These are phyloP conservation scores for Drosophila eugracilis DNA, from an alignment of 1,140 invertebrate species.

Conservation along the genomic window DNA sequence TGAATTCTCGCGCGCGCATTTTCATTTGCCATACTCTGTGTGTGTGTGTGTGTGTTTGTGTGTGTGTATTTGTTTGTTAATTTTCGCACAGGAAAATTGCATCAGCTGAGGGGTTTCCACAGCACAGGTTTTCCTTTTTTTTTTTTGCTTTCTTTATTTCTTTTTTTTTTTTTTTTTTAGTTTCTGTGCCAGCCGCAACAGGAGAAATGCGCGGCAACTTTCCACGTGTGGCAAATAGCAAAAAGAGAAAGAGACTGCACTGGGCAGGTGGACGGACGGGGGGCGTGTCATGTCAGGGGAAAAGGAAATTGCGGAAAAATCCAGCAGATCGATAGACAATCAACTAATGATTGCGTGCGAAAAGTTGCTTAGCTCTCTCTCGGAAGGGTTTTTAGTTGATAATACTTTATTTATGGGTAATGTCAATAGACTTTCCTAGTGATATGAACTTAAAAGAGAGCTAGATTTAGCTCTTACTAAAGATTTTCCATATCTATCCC, in stretches of 20 bases:
- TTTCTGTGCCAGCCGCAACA: constrained; percentile 20
- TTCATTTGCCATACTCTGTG: constrained; percentile 46
- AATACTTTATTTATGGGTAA: constrained; percentile 13
- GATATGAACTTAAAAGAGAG: too few species aligned
- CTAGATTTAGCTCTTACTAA: too few species aligned
- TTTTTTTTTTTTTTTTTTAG: background rate
- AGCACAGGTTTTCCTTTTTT: constrained; percentile 6
- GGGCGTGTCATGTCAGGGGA: background rate
- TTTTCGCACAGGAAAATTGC: constrained; percentile 78
- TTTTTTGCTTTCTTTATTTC: constrained; percentile 22
- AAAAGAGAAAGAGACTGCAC: constrained; percentile 2
- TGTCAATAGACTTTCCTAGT: too few species aligned
- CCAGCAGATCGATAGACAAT: constrained; percentile 55
- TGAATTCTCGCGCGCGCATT: constrained; percentile 74
- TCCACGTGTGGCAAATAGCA: constrained; percentile 37
- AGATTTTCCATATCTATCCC: too few species aligned
- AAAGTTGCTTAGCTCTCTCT: constrained; percentile 29
- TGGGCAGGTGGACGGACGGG: background rate
- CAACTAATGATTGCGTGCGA: constrained; percentile 57
- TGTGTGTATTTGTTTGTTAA: constrained; percentile 69
- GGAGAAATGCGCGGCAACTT: constrained; percentile 42
- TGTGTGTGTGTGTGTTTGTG: constrained; percentile 27
- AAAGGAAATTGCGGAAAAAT: constrained; percentile 11
- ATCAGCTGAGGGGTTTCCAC: constrained; percentile 65
- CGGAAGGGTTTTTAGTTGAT: constrained; percentile 20